Conservation (phyloP, 1,140 invertebrate genomes). For the Lysiphlebus fabarum region DNA sequence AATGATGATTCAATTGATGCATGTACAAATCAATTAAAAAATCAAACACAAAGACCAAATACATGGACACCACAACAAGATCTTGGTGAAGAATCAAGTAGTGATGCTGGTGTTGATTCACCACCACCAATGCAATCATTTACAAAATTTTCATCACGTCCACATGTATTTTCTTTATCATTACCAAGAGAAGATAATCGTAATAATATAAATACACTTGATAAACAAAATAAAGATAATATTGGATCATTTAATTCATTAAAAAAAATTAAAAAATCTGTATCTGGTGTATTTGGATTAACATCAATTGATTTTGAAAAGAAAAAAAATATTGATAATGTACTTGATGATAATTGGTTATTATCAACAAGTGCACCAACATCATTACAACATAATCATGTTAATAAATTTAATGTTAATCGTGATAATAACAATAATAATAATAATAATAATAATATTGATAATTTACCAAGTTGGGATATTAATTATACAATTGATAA, state of each 20-base stretch:
- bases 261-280: conserved; percentile 66
- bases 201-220: conserved; percentile 56
- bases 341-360: conserved; percentile 69
- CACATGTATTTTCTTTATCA: conserved; percentile 71
- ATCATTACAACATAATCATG: conserved; percentile 64
- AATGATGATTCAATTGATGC: conserved; percentile 46
- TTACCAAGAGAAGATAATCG: conserved; percentile 65
- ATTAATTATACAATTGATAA: conserved; percentile 42
- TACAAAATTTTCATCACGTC: conserved; percentile 62
- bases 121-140: conserved; percentile 39
- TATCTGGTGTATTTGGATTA: conserved; percentile 64
- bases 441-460: conserved; percentile 11
- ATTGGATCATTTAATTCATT: conserved; percentile 61
- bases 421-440: conserved; percentile 20
- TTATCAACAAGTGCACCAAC: conserved; percentile 75
- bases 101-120: conserved; percentile 61
- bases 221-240: conserved; percentile 50
- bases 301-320: conserved; percentile 31
- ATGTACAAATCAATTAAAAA: conserved; percentile 36
- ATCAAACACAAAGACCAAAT: conserved; percentile 32
- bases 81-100: conserved; percentile 64
- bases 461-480: conserved; percentile 32
- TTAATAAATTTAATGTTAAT: conserved; percentile 24
- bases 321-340: conserved; percentile 29
- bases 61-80: conserved; percentile 82